Percentiles rank a stretch among this genome's conserved stretches.
Evolutionary conservation across 2,113 vertebrate genomes (phyloP).

Genomic region (Plestiodon gilberti): DNA sequence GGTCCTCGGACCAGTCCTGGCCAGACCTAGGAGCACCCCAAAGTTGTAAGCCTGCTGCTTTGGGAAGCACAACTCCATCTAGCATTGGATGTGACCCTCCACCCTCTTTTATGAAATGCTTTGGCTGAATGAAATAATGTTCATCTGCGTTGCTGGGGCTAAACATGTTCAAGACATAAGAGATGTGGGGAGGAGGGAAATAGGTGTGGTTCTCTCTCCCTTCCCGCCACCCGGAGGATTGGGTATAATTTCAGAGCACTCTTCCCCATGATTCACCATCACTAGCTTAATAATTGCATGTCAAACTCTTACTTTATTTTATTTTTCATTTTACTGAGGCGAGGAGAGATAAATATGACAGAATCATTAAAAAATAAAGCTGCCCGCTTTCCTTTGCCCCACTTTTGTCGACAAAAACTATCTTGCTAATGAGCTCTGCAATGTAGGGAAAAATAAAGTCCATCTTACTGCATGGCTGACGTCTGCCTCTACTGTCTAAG

Average conservation of each 20-base stretch:
- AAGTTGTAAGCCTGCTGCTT: too few relatives aligned
- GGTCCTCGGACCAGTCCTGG: too few relatives aligned
- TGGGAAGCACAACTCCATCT: too few relatives aligned
- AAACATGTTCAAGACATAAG: background rate
- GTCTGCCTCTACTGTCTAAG: background rate
- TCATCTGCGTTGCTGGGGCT: constrained; percentile 4
- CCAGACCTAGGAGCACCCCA: too few relatives aligned
- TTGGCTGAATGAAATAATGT: background rate
- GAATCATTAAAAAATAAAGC: constrained; percentile 46
- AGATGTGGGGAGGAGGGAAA: background rate
- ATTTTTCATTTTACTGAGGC: constrained; percentile 18
- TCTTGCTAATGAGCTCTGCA: constrained; percentile 28
- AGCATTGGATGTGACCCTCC: too few relatives aligned
- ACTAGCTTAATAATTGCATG: background rate
- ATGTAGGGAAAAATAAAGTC: background rate
- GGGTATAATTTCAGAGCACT: constrained; percentile 1
- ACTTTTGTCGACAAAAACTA: constrained; percentile 28
- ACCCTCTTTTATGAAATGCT: constrained; percentile 16
- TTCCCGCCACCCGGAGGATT: background rate
- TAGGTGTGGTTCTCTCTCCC: background rate
- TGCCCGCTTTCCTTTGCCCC: background rate
- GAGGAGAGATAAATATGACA: background rate
- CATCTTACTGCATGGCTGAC: constrained; percentile 5
- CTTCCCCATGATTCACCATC: constrained; percentile 25
- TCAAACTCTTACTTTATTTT: background rate